Evolutionary conservation across 1,140 invertebrate genomes (phyloP), one percentile per base, ranked within the genome.

Genomic region (Drosophila asahinai): DNA sequence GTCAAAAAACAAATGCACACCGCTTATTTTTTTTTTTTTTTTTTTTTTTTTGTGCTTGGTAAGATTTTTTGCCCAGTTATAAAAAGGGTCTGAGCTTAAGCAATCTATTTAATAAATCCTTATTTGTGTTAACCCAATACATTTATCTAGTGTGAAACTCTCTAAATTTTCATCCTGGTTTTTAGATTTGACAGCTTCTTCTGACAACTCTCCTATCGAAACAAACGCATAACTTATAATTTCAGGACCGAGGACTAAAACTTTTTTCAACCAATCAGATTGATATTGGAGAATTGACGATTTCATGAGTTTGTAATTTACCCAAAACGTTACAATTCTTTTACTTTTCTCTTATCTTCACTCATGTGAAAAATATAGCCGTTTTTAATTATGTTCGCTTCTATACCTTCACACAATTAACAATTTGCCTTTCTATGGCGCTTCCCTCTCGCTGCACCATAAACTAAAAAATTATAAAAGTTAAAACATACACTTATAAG

Each of bases 21-120:
- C 27, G 27, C 27, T 30, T 59, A 59, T 33, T 8, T 22, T 45
- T 3, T 7, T 1, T 27, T 45, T 3, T 7, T 1, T 27, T 5
- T 30, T 30, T 59, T 59, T 17, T 22, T 22, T 17, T 22, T 22
- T 58, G 9, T 25, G 19, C 40, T 45, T 38, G 9, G 9, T 22
- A 17, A 42, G 43, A 45, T 63, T 45, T 62, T 43, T 66, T 65
- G 62, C 0, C 60, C 45, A 30, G 64, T 62, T 45, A 91, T 68
- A 36, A 75, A 75, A 60, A 40, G 81, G 84, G 68, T 91, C 89
- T n/a, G 80, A 91, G 51, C 52, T 76, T 14, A 86, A 33, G 27
- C 22, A 91, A 68, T 43, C 51, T 57, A 43, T 84, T 79, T 19
- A 84, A 30, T 30, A 30, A 30, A 30, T 30, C 27, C 27, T 6